A percentile compares a stretch with the other conserved stretches of the same genome.
phyloP scores from a whole-genome alignment of 2,888 invertebrate genomes.

The Hemicrepidius hirtus region DNA sequence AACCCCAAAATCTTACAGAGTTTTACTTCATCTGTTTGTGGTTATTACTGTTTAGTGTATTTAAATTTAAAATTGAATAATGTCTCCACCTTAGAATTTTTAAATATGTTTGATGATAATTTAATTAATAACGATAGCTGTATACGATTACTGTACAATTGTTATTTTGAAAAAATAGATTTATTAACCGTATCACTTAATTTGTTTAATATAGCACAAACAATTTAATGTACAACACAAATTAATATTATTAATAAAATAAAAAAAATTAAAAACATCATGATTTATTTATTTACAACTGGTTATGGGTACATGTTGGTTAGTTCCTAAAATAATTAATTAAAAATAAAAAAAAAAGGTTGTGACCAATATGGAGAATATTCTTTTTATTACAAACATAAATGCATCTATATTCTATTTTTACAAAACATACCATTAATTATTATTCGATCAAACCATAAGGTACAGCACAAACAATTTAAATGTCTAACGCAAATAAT shows the following conservation, averaged over 20 bases:
- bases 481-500: too few relatives aligned
- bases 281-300: too few relatives aligned
- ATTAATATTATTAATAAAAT: neutral
- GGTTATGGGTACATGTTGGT: too few relatives aligned
- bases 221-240: neutral
- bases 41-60: slow-evolving; percentile 23
- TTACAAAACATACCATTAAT: too few relatives aligned
- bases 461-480: too few relatives aligned
- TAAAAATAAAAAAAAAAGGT: too few relatives aligned
- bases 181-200: slow-evolving; percentile 3
- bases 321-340: too few relatives aligned
- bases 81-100: neutral
- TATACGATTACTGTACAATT: slow-evolving; percentile 13
- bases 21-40: slow-evolving; percentile 20
- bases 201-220: neutral
- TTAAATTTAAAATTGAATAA: slow-evolving; percentile 20
- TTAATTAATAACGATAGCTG: slow-evolving; percentile 7
- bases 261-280: too few relatives aligned
- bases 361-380: too few relatives aligned
- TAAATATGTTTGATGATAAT: slow-evolving; percentile 14
- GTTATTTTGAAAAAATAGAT: slow-evolving; percentile 7
- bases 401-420: too few relatives aligned
- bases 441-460: too few relatives aligned
- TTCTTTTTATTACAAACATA: too few relatives aligned
- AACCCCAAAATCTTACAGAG: slow-evolving; percentile 8